Evolutionary conservation across 1,140 invertebrate genomes (phyloP).

Genomic region (Drosophila eugracilis): DNA sequence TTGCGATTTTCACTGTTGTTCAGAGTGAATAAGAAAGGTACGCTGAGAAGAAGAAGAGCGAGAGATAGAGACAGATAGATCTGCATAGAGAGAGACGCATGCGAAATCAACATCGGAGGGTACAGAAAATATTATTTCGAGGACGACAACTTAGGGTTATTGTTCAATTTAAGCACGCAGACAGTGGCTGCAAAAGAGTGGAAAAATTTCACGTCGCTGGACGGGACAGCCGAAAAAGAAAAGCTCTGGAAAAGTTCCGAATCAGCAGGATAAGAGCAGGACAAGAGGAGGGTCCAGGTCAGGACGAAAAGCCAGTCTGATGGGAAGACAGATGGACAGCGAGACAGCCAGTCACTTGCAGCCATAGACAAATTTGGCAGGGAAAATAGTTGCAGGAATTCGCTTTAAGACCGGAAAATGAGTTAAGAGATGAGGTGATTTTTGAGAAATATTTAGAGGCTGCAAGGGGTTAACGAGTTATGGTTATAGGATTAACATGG

Average conservation of each 20-base stretch:
- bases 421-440: background rate
- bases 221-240: slow-evolving; percentile 34
- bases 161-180: slow-evolving; percentile 81
- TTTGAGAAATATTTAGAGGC: background rate
- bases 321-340: slow-evolving; percentile 22
- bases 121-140: slow-evolving; percentile 81
- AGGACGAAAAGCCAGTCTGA: slow-evolving; percentile 34
- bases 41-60: background rate
- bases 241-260: slow-evolving; percentile 46
- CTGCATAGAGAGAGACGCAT: slow-evolving; percentile 35
- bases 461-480: background rate
- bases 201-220: slow-evolving; percentile 55
- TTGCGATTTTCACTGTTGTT: slow-evolving; percentile 78
- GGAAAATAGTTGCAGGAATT: slow-evolving; percentile 51
- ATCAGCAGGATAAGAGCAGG: slow-evolving; percentile 42
- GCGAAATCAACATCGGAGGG: slow-evolving; percentile 72
- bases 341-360: slow-evolving; percentile 67
- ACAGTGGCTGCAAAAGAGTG: slow-evolving; percentile 70
- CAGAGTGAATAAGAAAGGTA: slow-evolving; percentile 46
- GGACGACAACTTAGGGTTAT: slow-evolving; percentile 82
- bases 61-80: slow-evolving; percentile 10
- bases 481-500: too few species aligned
- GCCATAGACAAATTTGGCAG: slow-evolving; percentile 60
- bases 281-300: slow-evolving; percentile 32
- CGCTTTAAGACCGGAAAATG: slow-evolving; percentile 49